A percentile compares a stretch with the other conserved stretches of the same genome.
These are phyloP conservation scores for Onychomys arenicola DNA, from an alignment of 2,797 vertebrate genomes.

Conservation along the genomic window DNA sequence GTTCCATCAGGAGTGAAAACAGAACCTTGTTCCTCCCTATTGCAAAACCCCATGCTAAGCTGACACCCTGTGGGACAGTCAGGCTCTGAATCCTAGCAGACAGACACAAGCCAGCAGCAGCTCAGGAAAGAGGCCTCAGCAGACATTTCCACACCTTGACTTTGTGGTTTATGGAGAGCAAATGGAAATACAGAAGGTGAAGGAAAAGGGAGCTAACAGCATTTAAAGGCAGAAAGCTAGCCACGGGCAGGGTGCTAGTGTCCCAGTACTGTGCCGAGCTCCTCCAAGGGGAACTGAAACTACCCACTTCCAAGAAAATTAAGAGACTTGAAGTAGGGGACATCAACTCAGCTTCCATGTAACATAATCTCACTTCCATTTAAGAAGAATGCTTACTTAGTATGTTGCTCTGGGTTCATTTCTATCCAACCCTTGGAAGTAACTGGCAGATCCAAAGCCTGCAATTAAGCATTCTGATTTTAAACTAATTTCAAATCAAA, in stretches of 20 bases:
- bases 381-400: slow-evolving; percentile 19
- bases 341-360: background rate
- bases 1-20: slow-evolving; percentile 15
- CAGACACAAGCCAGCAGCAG: background rate
- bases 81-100: background rate
- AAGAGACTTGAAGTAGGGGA: background rate
- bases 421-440: background rate
- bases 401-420: background rate
- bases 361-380: background rate
- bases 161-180: background rate
- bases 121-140: background rate
- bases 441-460: background rate
- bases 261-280: background rate
- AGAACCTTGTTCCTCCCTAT: background rate
- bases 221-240: background rate
- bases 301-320: background rate
- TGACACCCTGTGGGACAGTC: background rate
- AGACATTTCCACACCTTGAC: background rate
- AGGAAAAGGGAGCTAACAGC: background rate
- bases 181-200: background rate
- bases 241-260: background rate
- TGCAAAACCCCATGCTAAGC: background rate
- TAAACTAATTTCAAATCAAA: background rate
- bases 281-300: slow-evolving; percentile 35
- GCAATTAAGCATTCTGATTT: background rate